Evolutionary conservation across 2,888 invertebrate species (phyloP), one percentile per base, ranked within the genome.

Genomic region (Drepanosiphum platanoidis): DNA sequence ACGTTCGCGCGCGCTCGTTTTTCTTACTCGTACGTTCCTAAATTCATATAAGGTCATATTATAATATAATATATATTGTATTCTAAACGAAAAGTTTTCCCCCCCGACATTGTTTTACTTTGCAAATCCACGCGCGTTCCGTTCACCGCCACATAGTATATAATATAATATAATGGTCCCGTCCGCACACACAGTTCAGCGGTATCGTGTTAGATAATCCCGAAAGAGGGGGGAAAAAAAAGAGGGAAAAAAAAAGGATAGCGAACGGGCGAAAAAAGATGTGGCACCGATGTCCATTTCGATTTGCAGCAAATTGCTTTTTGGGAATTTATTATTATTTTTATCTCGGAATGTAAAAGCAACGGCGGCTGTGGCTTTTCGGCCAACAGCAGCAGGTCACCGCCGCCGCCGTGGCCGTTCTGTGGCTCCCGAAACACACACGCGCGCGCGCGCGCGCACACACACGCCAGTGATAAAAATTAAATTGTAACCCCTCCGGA

Each of bases 271-370:
- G 70, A 80, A 80, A 80, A 80, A 80, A 52, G 52, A 80, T 70
- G 74, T 36, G 46, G 74, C 34, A 75, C 75, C 75, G 74, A 68
- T 84, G 83, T 84, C 68, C 83, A 58, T 84, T 84, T 84, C 75
- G 83, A 84, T 84, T 84, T 68, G 66, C 75, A 36, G 75, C 83
- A 84, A 84, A 84, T 84, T 75, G 83, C 83, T 75, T 84, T 84
- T 84, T 36, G 83, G 68, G 13, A 84, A 84, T 84, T 84, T 84
- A 84, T 84, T 75, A 75, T 84, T 36, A 84, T 68, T 75, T 75
- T 84, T 84, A 84, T 84, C 75, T 84, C 52, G 36, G n/a, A 66
- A 68, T 34, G 79, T 34, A 64, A 77, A 61, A 77, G 39, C 58
- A 36, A 34, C 66, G 46, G 66, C 13, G 46, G 68, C 39, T 39